Evolutionary conservation across 2,888 invertebrate species (phyloP).

Genomic region (Trypoxylon attenuatum): DNA sequence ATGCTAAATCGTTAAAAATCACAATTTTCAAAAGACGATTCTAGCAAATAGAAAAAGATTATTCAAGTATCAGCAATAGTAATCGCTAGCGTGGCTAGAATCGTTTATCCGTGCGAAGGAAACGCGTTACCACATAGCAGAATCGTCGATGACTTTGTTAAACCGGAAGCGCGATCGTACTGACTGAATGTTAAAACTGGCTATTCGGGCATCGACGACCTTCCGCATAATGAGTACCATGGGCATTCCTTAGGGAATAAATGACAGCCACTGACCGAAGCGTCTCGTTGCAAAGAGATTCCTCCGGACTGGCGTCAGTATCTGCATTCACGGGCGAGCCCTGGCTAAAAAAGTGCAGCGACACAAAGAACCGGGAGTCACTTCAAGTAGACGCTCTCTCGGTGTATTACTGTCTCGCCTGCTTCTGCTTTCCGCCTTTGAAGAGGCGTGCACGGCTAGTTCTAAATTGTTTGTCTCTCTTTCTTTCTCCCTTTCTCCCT

Average conservation of each 20-base stretch:
- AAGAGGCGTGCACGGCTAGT: too few species aligned
- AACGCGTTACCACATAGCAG: constrained; percentile 10
- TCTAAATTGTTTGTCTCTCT: too few species aligned
- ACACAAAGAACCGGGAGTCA: background rate
- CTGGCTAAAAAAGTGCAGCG: background rate
- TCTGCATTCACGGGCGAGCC: background rate
- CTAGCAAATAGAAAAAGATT: too few species aligned
- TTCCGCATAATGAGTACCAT: constrained; percentile 25
- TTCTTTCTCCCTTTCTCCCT: too few species aligned
- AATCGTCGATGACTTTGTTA: constrained; percentile 14
- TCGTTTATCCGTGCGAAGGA: too few species aligned
- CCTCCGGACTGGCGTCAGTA: background rate
- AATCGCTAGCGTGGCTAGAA: too few species aligned
- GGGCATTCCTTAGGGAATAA: constrained; percentile 6
- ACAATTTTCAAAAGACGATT: too few species aligned
- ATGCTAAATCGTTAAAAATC: too few species aligned
- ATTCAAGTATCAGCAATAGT: too few species aligned
- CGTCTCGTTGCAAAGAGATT: background rate
- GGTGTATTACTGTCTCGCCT: too few species aligned
- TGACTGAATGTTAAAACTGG: constrained; percentile 32
- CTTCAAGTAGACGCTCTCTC: background rate
- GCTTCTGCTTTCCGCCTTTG: too few species aligned
- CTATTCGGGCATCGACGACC: constrained; percentile 20
- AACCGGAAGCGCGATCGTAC: constrained; percentile 29
- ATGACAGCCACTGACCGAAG: background rate